Conservation (phyloP, 2,113 vertebrate genomes). For the Thamnophis sirtalis region DNA sequence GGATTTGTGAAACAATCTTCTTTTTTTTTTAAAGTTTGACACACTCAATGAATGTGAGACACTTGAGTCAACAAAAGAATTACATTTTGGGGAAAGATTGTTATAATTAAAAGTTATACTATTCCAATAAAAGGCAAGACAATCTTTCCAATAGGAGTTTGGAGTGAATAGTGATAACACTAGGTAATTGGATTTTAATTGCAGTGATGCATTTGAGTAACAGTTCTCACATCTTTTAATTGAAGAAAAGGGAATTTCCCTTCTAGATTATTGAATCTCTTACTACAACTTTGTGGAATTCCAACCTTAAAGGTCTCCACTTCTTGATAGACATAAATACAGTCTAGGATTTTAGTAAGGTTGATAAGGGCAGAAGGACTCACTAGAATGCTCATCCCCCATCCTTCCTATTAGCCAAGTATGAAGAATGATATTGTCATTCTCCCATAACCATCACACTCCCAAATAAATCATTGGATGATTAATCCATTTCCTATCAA, state of each 20-base stretch:
- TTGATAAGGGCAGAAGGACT: not conserved
- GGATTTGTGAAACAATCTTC: slow-evolving; percentile 28
- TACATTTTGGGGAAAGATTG: not conserved
- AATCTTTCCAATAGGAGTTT: not conserved
- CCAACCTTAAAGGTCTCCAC: not conserved
- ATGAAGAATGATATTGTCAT: not conserved
- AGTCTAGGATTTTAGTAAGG: not conserved
- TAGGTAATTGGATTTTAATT: not conserved
- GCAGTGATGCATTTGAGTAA: not conserved
- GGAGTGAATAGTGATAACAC: no score
- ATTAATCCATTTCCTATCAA: not conserved
- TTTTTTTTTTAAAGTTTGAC: slow-evolving; percentile 14
- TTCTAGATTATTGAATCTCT: not conserved
- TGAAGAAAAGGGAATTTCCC: slow-evolving; percentile 6
- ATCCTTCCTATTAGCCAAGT: no score
- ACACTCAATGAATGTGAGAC: slow-evolving; percentile 33
- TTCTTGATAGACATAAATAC: not conserved
- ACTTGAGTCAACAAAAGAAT: slow-evolving; percentile 26
- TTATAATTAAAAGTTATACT: slow-evolving; percentile 19
- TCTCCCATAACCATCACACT: not conserved
- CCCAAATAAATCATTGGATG: not conserved
- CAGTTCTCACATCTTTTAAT: slow-evolving; percentile 1
- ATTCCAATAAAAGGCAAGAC: slow-evolving; percentile 19
- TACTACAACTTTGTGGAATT: not conserved
- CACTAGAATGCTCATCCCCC: not conserved